phyloP scores from a whole-genome alignment of 2,113 vertebrate species.

The Oplegnathus fasciatus region DNA sequence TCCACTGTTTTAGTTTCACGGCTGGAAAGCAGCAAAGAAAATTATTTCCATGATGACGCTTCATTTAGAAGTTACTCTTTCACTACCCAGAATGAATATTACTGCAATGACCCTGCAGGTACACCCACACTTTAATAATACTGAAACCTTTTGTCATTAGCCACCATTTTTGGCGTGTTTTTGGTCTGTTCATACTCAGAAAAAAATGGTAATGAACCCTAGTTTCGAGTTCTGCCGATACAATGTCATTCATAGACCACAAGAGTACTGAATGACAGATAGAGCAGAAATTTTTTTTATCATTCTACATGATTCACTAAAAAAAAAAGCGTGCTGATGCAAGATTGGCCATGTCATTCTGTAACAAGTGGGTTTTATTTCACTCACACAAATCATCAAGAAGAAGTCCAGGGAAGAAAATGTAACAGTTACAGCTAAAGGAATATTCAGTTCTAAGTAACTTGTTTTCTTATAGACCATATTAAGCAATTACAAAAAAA shows the following conservation, averaged over 20 bases:
- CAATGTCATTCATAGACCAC: slow-evolving; percentile 59
- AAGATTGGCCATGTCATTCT: slow-evolving; percentile 33
- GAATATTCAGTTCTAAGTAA: slow-evolving; percentile 1
- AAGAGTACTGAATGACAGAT: slow-evolving; percentile 55
- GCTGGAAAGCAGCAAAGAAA: slow-evolving; percentile 47
- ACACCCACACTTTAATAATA: slow-evolving; percentile 62
- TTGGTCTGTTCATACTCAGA: slow-evolving; percentile 34
- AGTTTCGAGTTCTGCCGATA: slow-evolving; percentile 52
- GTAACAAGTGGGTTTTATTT: slow-evolving; percentile 48
- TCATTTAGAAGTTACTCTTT: slow-evolving; percentile 45
- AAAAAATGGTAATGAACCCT: slow-evolving; percentile 39
- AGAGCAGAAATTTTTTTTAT: slow-evolving; percentile 19
- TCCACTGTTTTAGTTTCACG: slow-evolving; percentile 39
- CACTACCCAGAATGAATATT: slow-evolving; percentile 40
- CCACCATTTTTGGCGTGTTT: slow-evolving; percentile 31
- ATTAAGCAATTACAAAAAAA: background rate
- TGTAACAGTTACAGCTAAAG: slow-evolving; percentile 10
- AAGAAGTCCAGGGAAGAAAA: slow-evolving; percentile 2
- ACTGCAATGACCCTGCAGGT: slow-evolving; percentile 40
- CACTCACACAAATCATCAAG: slow-evolving; percentile 21
- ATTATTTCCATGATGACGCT: slow-evolving; percentile 45
- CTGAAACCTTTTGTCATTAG: slow-evolving; percentile 71
- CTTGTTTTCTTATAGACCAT: background rate
- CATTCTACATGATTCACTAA: slow-evolving; percentile 54
- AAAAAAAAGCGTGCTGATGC: slow-evolving; percentile 37